Conservation (phyloP, 2,113 vertebrate genomes). For the Silurus glanis region DNA sequence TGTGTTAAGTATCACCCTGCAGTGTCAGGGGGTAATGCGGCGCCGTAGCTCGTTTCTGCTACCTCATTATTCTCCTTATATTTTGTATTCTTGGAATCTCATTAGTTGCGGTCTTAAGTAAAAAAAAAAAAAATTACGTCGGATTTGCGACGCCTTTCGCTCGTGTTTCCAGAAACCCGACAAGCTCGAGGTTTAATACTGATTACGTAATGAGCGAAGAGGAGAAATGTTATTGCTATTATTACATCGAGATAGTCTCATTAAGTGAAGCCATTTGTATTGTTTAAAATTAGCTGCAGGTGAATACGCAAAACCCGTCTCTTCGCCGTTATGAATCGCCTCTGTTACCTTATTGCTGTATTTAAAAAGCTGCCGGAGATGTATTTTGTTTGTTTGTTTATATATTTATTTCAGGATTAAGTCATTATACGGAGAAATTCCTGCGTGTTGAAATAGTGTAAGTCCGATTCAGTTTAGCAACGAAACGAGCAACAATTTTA, state of each 20-base stretch:
- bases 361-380: not conserved
- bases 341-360: not conserved
- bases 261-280: conserved; percentile 13
- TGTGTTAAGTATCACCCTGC: not conserved
- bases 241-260: conserved; percentile 5
- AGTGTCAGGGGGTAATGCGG: not conserved
- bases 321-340: not conserved
- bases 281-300: conserved; percentile 4
- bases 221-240: not conserved
- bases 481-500: too few species aligned
- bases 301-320: not conserved
- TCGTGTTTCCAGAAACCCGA: not conserved
- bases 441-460: not conserved
- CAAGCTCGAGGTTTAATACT: not conserved
- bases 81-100: not conserved
- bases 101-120: conserved; percentile 17
- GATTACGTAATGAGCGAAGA: not conserved
- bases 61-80: conserved; percentile 2
- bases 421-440: not conserved
- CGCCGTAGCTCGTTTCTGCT: not conserved
- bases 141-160: not conserved
- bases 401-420: not conserved
- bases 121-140: not conserved
- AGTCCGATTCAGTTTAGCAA: not conserved
- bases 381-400: not conserved